Conservation (phyloP, 2,888 invertebrate genomes). For the Erpobdella octoculata region DNA sequence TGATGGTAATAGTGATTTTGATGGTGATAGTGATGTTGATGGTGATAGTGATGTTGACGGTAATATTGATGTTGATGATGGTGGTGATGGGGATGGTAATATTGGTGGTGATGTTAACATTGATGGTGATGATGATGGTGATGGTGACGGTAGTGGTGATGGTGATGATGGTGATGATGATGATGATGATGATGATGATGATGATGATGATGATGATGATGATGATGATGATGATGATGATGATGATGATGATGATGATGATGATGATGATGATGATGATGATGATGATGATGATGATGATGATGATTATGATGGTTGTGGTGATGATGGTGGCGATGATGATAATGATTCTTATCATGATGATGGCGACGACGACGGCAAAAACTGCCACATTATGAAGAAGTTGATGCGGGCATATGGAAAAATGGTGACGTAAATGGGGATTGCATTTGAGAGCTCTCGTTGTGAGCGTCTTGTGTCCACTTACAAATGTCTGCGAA, state of each 20-base stretch:
- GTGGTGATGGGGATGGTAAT: not conserved
- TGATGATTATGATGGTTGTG: not conserved
- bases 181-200: not conserved
- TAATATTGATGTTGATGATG: constrained; percentile 5
- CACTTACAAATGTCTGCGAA: no score
- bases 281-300: not conserved
- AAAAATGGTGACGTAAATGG: no score
- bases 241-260: no score
- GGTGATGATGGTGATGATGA: not conserved
- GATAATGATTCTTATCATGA: no score
- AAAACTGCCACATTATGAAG: no score
- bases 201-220: not conserved
- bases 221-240: no score
- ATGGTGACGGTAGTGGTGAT: not conserved
- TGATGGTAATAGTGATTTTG: not conserved
- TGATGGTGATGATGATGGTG: not conserved
- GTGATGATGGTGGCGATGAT: constrained; percentile 5
- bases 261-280: not conserved
- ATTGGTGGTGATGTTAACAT: not conserved
- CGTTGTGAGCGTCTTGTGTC: no score
- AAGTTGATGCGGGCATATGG: no score
- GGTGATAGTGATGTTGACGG: constrained; percentile 15
- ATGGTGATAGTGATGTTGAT: constrained; percentile 15
- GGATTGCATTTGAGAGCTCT: no score
- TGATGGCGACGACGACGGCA: no score